Conservation (phyloP, 2,888 invertebrate species). For the Drosophila cognata region DNA sequence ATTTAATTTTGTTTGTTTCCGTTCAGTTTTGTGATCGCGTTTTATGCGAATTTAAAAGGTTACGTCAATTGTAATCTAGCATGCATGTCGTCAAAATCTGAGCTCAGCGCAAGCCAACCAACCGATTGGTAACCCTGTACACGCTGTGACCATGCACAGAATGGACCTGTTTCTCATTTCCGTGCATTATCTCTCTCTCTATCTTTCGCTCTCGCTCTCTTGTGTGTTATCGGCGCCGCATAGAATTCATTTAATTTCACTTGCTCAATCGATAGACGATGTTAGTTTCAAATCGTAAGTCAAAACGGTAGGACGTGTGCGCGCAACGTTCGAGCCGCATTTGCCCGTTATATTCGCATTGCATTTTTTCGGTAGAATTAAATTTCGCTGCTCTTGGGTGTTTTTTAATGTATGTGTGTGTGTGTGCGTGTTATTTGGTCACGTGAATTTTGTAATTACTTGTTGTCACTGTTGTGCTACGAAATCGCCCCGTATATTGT, state of each 20-base stretch:
- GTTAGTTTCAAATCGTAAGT: slow-evolving; percentile 51
- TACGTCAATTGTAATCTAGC: not conserved
- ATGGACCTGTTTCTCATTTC: slow-evolving; percentile 54
- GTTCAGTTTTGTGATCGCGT: not conserved
- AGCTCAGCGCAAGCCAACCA: not conserved
- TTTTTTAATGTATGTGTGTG: slow-evolving; percentile 23
- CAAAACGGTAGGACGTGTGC: slow-evolving; percentile 51
- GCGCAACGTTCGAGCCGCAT: slow-evolving; percentile 23
- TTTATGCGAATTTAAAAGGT: not conserved
- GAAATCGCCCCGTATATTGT: slow-evolving; percentile 34
- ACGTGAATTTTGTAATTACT: slow-evolving; percentile 64
- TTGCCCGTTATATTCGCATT: slow-evolving; percentile 57
- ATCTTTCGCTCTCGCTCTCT: slow-evolving; percentile 17
- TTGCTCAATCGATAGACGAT: slow-evolving; percentile 63
- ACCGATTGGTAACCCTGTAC: slow-evolving; percentile 7
- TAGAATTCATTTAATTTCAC: slow-evolving; percentile 54
- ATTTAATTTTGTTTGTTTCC: not conserved
- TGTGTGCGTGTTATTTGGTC: slow-evolving; percentile 40
- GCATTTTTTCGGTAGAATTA: slow-evolving; percentile 56
- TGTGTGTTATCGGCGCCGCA: slow-evolving; percentile 47
- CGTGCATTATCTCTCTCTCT: slow-evolving; percentile 1
- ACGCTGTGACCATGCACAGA: slow-evolving; percentile 7
- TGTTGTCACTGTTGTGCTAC: slow-evolving; percentile 46
- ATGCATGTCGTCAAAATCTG: slow-evolving; percentile 22
- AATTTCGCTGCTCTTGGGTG: slow-evolving; percentile 54